Percentiles rank a stretch among this genome's conserved stretches.
Conservation (phyloP, 2,888 invertebrate species). For the Erpobdella octoculata region DNA sequence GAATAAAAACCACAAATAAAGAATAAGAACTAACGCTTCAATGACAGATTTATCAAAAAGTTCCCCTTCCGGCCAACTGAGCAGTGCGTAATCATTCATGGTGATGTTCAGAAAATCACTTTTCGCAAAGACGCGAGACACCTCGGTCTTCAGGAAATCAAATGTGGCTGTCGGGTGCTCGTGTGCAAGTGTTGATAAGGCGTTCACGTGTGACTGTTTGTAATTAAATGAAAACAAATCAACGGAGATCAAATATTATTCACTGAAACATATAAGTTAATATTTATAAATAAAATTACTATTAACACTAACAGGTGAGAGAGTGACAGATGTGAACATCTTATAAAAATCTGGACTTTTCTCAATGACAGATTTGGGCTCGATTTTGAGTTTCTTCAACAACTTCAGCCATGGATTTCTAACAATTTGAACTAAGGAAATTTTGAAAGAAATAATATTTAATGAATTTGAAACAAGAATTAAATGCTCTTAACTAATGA, state of each 20-base stretch:
- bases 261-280: neutral
- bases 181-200: slow-evolving; percentile 64
- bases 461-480: no score
- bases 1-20: slow-evolving; percentile 22
- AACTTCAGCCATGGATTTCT: slow-evolving; percentile 62
- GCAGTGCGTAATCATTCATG: slow-evolving; percentile 57
- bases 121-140: slow-evolving; percentile 58
- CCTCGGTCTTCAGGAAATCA: slow-evolving; percentile 60
- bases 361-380: slow-evolving; percentile 42
- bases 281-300: neutral
- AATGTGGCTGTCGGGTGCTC: slow-evolving; percentile 63
- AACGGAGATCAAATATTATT: neutral
- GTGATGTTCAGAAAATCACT: slow-evolving; percentile 62
- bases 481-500: no score
- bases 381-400: slow-evolving; percentile 42
- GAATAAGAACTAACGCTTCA: slow-evolving; percentile 19
- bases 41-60: slow-evolving; percentile 79
- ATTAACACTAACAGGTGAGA: slow-evolving; percentile 6
- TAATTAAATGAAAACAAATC: neutral
- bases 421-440: slow-evolving; percentile 13
- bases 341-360: slow-evolving; percentile 33
- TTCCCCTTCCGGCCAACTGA: slow-evolving; percentile 76
- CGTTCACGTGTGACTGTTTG: slow-evolving; percentile 55
- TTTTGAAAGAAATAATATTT: neutral
- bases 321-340: neutral